Evolutionary conservation across 2,888 invertebrate species (phyloP).

Genomic region (Synanthedon formicaeformis): DNA sequence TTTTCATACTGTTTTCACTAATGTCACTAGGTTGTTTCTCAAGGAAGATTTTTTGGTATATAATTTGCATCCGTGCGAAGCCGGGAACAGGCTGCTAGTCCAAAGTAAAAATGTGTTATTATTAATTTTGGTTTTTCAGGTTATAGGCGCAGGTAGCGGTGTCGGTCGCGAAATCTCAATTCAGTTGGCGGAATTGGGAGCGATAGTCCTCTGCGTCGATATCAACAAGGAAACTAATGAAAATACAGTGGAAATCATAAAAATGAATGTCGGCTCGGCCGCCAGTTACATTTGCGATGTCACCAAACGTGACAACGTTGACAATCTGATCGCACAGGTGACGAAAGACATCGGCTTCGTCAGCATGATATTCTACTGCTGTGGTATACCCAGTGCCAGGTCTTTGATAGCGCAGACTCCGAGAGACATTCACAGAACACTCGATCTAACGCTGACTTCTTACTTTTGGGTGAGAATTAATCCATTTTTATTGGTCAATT

Average conservation of each 20-base stretch:
- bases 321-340: constrained; percentile 47
- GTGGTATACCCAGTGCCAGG: constrained; percentile 73
- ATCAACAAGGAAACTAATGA: constrained; percentile 66
- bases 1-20: too few species aligned
- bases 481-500: too few species aligned
- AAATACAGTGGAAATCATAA: constrained; percentile 55
- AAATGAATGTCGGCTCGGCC: constrained; percentile 55
- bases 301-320: constrained; percentile 64
- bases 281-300: constrained; percentile 69
- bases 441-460: constrained; percentile 72
- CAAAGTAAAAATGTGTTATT: too few species aligned
- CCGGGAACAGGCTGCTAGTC: too few species aligned
- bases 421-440: constrained; percentile 62
- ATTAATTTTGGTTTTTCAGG: constrained; percentile 29
- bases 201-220: constrained; percentile 76
- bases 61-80: too few species aligned
- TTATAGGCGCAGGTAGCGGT: constrained; percentile 79
- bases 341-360: constrained; percentile 67
- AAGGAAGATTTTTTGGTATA: too few species aligned
- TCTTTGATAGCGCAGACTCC: constrained; percentile 61
- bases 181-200: constrained; percentile 68
- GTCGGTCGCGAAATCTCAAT: constrained; percentile 74
- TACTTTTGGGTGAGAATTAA: constrained; percentile 71
- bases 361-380: constrained; percentile 74
- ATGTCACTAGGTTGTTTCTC: too few species aligned